These are phyloP conservation scores for Carduelis carduelis DNA, from an alignment of 2,797 vertebrate species.

Conservation along the genomic window DNA sequence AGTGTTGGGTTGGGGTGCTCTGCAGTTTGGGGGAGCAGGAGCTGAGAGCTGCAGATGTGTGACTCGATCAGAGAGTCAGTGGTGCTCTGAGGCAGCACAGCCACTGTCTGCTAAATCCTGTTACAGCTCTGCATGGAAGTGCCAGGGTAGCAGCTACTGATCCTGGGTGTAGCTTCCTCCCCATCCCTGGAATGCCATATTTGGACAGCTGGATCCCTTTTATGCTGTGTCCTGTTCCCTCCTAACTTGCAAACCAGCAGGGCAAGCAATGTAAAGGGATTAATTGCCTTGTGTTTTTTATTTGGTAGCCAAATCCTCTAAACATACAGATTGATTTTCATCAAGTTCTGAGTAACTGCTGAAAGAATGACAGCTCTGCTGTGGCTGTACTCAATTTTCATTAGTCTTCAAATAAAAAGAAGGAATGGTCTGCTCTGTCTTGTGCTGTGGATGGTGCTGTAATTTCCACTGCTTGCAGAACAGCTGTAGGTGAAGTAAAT, in stretches of 20 bases:
- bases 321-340: neutral
- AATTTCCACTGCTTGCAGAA: neutral
- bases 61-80: neutral
- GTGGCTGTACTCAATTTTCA: neutral
- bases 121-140: neutral
- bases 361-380: neutral
- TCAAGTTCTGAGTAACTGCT: neutral
- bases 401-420: neutral
- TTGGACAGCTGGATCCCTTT: neutral
- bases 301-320: neutral
- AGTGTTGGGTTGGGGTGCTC: neutral
- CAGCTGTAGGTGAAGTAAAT: neutral
- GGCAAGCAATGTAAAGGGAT: neutral
- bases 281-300: neutral
- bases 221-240: neutral
- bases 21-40: rapidly evolving
- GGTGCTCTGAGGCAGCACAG: too few relatives aligned
- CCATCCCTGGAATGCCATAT: neutral
- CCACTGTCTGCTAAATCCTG: neutral
- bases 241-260: neutral
- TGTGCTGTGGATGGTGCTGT: neutral
- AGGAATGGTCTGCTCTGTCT: neutral
- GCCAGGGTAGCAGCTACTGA: neutral
- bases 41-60: neutral
- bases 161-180: neutral